These are phyloP conservation scores for Vulpes ferrilata DNA, from an alignment of 2,113 vertebrate species.

Conservation along the genomic window DNA sequence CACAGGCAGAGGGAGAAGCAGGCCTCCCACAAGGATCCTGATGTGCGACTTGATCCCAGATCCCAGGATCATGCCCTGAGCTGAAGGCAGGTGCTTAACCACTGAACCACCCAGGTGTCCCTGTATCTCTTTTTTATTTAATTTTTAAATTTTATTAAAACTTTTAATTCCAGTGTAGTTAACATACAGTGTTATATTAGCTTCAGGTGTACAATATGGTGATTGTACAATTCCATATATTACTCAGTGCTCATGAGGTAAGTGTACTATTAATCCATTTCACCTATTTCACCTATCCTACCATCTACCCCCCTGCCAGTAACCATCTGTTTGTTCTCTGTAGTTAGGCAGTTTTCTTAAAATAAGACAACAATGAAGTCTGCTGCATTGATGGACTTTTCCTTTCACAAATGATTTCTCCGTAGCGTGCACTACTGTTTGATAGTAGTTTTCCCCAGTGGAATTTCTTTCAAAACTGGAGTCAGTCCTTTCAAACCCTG, in stretches of 20 bases:
- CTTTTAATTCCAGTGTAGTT: neutral
- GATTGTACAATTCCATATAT: neutral
- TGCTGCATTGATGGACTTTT: neutral
- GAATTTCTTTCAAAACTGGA: neutral
- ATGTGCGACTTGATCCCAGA: too few relatives aligned
- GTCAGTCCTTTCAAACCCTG: neutral
- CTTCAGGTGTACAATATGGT: neutral
- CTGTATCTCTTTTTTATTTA: neutral
- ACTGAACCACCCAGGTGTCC: too few relatives aligned
- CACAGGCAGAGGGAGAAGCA: too few relatives aligned
- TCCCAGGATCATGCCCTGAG: too few relatives aligned
- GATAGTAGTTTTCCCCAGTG: neutral
- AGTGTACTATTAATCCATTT: neutral
- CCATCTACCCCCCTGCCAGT: neutral
- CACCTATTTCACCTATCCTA: neutral
- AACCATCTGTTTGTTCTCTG: neutral
- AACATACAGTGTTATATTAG: neutral
- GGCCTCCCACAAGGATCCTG: too few relatives aligned
- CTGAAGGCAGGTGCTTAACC: too few relatives aligned
- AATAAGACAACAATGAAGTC: neutral
- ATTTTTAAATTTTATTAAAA: neutral
- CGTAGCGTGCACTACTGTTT: neutral
- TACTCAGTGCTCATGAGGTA: neutral
- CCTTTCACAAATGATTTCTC: neutral
- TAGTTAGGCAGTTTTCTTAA: neutral